Base-by-base conservation (phyloP, 53 echinoderm and acorn worm species). In the Zoroaster sp. region DNA sequence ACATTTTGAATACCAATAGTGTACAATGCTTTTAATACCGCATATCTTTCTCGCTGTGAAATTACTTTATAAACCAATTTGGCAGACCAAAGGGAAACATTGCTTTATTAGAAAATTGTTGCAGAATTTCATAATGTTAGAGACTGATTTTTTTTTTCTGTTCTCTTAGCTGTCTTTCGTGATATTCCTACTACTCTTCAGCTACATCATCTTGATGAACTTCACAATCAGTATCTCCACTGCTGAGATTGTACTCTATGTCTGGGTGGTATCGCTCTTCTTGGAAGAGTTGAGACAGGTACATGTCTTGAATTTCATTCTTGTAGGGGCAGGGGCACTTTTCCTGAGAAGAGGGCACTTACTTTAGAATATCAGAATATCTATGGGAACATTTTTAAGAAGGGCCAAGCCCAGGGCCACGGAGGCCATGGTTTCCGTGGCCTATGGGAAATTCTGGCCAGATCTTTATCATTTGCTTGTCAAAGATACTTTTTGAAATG, bases 271-370 rank as follows among this genome's bases (percentile, higher is more conserved):
- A 1, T 87, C 98, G 0, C 90, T 98, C 42, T 94, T 94, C 71
- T 65, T 46, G 21, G 98, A 98, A 72, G 98, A 98, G 68, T 83
- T 98, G n/a, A 91, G 98, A 91, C 98, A 98, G 94, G 98, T 98
- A 74, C 7, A 83, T 36, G 7, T 47, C 11, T 69, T 17, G 69
- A 69, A 69, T 69, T 69, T 69, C 31, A 13, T 31, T 28, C 6
- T 0, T 11, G 69, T 11, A 17, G 17, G 49, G 49, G 49, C 49
- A 47, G 4, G 15, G 49, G 0, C 4, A 0, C 3, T 47, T 47
- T 47, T 17, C 13, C 17, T 47, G 13, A 15, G 15, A 13, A 47
- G 17, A 47, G 15, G 49, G 49, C 49, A 47, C 49, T 47, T 47
- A 3, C 15, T 13, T 2, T 3, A 13, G 17, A 47, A 13, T 17